Evolutionary conservation across 2,113 vertebrate species (phyloP).

Genomic region (Lasiurus cinereus): DNA sequence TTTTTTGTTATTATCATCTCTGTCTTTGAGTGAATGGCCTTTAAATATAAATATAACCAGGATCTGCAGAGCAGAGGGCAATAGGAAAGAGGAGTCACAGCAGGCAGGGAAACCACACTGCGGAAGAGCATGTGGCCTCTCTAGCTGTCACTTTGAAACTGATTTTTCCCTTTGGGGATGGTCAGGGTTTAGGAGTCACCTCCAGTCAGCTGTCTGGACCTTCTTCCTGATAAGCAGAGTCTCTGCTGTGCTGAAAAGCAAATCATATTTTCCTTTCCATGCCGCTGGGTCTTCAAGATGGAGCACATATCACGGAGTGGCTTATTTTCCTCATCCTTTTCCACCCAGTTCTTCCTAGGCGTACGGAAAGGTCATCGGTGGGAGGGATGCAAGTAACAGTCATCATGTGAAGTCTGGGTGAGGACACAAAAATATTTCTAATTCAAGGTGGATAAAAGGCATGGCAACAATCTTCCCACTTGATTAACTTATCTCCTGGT

Average conservation of each 20-base stretch:
- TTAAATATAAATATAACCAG: neutral
- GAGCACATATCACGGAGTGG: neutral
- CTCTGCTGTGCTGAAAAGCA: neutral
- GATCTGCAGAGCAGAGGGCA: neutral
- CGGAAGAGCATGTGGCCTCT: neutral
- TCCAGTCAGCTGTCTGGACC: constrained; percentile 36
- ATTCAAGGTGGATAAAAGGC: neutral
- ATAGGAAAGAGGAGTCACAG: neutral
- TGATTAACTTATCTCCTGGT: neutral
- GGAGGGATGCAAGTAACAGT: neutral
- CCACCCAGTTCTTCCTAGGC: neutral
- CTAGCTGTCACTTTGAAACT: constrained; percentile 54
- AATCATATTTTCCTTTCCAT: constrained; percentile 2
- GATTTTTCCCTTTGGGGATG: neutral
- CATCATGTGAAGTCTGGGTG: neutral
- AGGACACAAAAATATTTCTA: neutral
- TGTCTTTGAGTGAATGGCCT: neutral
- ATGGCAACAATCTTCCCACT: neutral
- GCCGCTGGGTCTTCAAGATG: neutral
- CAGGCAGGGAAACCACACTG: neutral
- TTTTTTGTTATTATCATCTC: neutral
- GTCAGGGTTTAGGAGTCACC: constrained; percentile 37
- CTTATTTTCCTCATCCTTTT: constrained; percentile 20
- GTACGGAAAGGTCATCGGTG: neutral
- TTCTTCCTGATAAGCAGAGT: constrained; percentile 53